Evolutionary conservation across 2,113 vertebrate genomes (phyloP).

Genomic region (Sinocyclocheilus anshuiensis): DNA sequence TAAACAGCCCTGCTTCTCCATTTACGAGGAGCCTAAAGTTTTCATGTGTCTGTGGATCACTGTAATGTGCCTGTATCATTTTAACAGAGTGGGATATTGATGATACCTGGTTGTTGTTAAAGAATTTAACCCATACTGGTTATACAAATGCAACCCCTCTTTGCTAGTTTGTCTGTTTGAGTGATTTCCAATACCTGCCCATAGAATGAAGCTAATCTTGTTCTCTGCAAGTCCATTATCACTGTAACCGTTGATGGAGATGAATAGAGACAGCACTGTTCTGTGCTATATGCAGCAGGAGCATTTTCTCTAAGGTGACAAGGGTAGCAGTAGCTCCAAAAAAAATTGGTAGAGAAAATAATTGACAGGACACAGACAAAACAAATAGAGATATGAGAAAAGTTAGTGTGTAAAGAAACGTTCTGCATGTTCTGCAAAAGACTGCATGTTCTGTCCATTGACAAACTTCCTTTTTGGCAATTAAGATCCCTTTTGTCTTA

Average conservation of each 20-base stretch:
- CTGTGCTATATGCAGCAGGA: not conserved
- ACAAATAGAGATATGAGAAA: not conserved
- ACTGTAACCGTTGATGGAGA: conserved; percentile 22
- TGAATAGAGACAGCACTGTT: conserved; percentile 14
- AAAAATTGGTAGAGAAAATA: not conserved
- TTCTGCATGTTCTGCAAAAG: not conserved
- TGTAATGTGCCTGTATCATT: not conserved
- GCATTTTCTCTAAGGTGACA: not conserved
- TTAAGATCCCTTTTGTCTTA: not conserved
- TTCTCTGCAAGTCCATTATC: conserved; percentile 41
- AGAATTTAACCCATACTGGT: not conserved
- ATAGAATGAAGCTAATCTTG: conserved; percentile 41
- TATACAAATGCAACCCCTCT: not conserved
- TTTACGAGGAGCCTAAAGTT: not conserved
- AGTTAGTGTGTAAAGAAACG: not conserved
- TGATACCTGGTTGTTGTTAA: conserved; percentile 2
- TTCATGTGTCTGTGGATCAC: not conserved
- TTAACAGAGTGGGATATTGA: conserved; percentile 1
- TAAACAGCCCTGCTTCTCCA: not conserved
- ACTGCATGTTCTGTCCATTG: not conserved
- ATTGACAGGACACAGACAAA: not conserved
- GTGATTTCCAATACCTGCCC: conserved; percentile 28
- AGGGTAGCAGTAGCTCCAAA: not conserved
- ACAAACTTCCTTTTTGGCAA: not conserved
- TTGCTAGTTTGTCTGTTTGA: conserved; percentile 16